Evolutionary conservation across 2,113 vertebrate genomes (phyloP).

Genomic region (Tricholaema leucomelas): DNA sequence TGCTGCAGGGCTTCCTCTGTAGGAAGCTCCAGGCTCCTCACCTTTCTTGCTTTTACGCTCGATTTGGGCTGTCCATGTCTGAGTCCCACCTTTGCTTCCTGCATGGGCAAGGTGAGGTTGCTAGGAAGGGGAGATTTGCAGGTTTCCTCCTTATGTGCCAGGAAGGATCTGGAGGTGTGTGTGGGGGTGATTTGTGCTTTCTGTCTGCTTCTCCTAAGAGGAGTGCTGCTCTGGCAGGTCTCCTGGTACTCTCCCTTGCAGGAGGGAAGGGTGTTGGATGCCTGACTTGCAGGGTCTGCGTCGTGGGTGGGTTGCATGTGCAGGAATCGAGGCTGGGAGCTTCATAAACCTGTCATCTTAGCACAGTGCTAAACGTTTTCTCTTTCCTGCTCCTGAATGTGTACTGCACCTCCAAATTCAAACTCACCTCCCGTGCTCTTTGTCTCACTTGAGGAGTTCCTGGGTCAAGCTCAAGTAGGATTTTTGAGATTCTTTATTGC

Average conservation of each 20-base stretch:
- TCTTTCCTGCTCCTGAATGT: background rate
- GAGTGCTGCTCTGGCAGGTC: background rate
- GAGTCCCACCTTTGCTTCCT: background rate
- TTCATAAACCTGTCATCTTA: background rate
- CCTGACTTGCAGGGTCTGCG: rapidly evolving
- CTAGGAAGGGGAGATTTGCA: background rate
- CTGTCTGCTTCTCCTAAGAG: background rate
- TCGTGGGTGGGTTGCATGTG: background rate
- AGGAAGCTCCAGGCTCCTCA: background rate
- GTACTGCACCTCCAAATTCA: background rate
- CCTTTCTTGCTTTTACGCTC: background rate
- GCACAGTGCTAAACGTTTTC: background rate
- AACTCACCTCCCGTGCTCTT: background rate
- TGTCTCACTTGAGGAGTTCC: background rate
- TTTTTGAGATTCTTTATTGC: background rate
- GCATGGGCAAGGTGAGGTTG: background rate
- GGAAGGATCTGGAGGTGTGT: background rate
- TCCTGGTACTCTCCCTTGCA: background rate
- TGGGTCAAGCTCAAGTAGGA: background rate
- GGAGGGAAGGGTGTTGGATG: background rate
- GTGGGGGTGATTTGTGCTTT: background rate
- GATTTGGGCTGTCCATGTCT: rapidly evolving
- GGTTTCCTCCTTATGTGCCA: background rate
- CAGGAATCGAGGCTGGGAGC: background rate
- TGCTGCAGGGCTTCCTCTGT: slow-evolving; percentile 1